Percentiles rank a stretch among this genome's conserved stretches.
Evolutionary conservation across 2,113 vertebrate genomes (phyloP).

Genomic region (Pomatorhinus ruficollis): DNA sequence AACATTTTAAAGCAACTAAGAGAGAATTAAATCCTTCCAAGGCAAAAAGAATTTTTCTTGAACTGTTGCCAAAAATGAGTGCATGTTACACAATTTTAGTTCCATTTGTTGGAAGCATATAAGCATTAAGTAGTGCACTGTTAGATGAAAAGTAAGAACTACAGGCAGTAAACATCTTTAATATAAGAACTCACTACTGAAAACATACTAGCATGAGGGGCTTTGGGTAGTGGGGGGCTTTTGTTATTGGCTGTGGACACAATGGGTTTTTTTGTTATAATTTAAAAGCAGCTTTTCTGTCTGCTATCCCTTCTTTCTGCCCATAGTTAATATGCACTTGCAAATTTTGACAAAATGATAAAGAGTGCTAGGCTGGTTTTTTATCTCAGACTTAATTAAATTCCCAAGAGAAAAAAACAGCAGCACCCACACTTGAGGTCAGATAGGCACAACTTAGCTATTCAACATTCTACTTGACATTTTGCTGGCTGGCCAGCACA

Average conservation of each 20-base stretch:
- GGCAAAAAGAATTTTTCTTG: background rate
- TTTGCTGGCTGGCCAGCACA: background rate
- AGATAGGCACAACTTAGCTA: background rate
- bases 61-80: background rate
- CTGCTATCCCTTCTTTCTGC: background rate
- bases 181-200: background rate
- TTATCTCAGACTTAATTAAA: background rate
- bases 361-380: background rate
- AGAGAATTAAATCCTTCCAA: conserved; percentile 21
- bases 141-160: background rate
- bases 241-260: background rate
- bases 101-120: background rate
- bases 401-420: background rate
- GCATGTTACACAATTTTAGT: background rate
- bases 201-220: background rate
- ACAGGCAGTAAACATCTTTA: background rate
- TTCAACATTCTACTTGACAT: background rate
- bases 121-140: background rate
- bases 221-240: background rate
- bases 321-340: background rate
- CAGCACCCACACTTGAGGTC: background rate
- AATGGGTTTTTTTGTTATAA: background rate
- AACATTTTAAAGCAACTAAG: background rate
- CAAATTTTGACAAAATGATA: background rate
- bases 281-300: background rate